Base-by-base conservation (phyloP, 1,140 invertebrate species). In the Brevipalpus yothersi region DNA sequence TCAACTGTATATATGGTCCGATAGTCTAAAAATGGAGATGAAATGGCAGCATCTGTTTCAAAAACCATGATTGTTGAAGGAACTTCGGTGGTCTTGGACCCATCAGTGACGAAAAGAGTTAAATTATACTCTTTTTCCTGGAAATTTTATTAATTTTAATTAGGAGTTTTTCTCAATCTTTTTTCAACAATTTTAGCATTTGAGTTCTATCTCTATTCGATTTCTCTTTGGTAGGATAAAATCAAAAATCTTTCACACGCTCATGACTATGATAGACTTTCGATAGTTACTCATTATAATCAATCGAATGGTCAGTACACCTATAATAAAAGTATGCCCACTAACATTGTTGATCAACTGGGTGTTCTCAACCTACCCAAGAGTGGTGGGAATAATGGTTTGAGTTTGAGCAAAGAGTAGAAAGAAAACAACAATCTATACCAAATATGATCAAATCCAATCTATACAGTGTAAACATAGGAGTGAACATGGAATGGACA, bases 51-150 rank as follows among this genome's bases (percentile, higher is more conserved):
- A 11, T 43, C 23, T 53, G 56, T 12, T 64, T 59, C 5, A 10
- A 60, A 66, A 11, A 63, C 64, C 40, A 65, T 60, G n/a, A 67
- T 63, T 12, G 41, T 64, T 15, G 65, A 65, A 42, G 64, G 62
- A 1, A 66, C 60, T 56, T 64, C 61, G 2, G 66, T 67, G 11
- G 60, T 58, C 58, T 66, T 59, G 19, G 54, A 53, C 4, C 63
- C 61, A 41, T 67, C 65, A 47, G 63, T 65, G 4, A 66, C 66
- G 47, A 61, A 67, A 43, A 67, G 63, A 1, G 63, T 67, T 41
- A 67, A 41, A 49, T 64, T 64, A 47, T 65, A 67, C 49, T 64
- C 62, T 42, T 62, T 64, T 43, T 65, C 62, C 64, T 66, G 31
- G 2, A 51, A 17, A 59, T n/a, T n/a, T n/a, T n/a, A n/a, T n/a